These are phyloP conservation scores for Corythucha ciliata DNA, from an alignment of 2,888 invertebrate genomes.

Conservation along the genomic window DNA sequence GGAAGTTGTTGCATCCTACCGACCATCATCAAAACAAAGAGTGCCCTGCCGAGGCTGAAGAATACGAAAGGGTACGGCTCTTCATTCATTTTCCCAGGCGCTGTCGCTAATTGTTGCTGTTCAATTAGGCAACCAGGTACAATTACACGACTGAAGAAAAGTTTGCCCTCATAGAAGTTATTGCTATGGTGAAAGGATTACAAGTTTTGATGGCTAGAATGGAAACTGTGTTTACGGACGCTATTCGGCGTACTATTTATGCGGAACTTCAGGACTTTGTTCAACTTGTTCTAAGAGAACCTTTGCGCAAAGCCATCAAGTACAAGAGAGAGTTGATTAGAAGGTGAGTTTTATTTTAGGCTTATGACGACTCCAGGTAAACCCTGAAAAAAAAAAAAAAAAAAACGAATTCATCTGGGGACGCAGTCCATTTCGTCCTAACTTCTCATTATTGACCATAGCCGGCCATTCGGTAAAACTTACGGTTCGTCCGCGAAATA, in stretches of 20 bases:
- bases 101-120: constrained; percentile 20
- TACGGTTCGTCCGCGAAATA: too few species aligned
- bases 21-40: constrained; percentile 91
- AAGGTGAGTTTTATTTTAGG: constrained; percentile 45
- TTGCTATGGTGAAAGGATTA: constrained; percentile 97
- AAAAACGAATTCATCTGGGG: too few species aligned
- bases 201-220: constrained; percentile 94
- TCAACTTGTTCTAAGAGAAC: constrained; percentile 78
- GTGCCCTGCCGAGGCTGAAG: constrained; percentile 93
- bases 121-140: constrained; percentile 76
- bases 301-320: constrained; percentile 89
- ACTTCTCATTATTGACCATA: too few species aligned
- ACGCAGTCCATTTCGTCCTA: too few species aligned
- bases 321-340: constrained; percentile 93
- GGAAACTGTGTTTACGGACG: constrained; percentile 92
- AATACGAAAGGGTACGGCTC: constrained; percentile 76
- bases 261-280: constrained; percentile 96
- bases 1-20: constrained; percentile 96
- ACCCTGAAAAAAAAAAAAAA: too few species aligned
- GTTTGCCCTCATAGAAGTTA: constrained; percentile 93
- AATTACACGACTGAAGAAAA: constrained; percentile 97
- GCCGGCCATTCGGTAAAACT: too few species aligned
- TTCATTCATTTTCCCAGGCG: neutral
- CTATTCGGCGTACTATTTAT: constrained; percentile 84
- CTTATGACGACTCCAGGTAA: neutral